These are phyloP conservation scores for Indri indri DNA, from an alignment of 2,113 vertebrate genomes.

Conservation along the genomic window DNA sequence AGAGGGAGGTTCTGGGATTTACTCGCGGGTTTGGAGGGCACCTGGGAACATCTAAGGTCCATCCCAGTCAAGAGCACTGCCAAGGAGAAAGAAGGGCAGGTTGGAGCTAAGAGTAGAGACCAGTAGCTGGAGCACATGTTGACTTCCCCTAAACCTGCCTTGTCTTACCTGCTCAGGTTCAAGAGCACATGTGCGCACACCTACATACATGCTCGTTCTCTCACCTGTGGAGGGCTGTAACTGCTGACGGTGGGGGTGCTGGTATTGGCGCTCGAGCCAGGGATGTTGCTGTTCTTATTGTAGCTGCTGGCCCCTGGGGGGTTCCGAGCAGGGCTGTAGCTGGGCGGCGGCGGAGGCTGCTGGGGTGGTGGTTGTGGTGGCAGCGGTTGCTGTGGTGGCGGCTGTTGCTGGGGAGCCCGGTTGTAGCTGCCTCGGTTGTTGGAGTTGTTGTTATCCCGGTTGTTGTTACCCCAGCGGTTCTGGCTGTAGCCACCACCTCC, in stretches of 20 bases:
- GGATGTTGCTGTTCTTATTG: conserved; percentile 85
- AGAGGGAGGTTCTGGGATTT: neutral
- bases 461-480: conserved; percentile 89
- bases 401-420: conserved; percentile 86
- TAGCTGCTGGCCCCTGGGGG: conserved; percentile 81
- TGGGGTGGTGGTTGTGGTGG: conserved; percentile 74
- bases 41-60: neutral
- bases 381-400: conserved; percentile 85
- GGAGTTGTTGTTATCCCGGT: conserved; percentile 87
- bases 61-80: neutral
- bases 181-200: neutral
- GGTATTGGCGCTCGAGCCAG: conserved; percentile 77
- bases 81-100: neutral
- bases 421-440: conserved; percentile 87
- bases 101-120: neutral
- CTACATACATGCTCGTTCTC: neutral
- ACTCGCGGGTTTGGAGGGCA: neutral
- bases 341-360: conserved; percentile 78
- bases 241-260: conserved; percentile 87
- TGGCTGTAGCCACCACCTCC: conserved; percentile 86
- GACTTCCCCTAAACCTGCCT: neutral
- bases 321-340: conserved; percentile 71
- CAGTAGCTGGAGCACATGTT: neutral
- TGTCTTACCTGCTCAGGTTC: too few relatives aligned
- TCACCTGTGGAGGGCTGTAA: conserved; percentile 86